These are phyloP conservation scores for Bellardia pandia DNA, from an alignment of 2,888 invertebrate genomes.

Conservation along the genomic window DNA sequence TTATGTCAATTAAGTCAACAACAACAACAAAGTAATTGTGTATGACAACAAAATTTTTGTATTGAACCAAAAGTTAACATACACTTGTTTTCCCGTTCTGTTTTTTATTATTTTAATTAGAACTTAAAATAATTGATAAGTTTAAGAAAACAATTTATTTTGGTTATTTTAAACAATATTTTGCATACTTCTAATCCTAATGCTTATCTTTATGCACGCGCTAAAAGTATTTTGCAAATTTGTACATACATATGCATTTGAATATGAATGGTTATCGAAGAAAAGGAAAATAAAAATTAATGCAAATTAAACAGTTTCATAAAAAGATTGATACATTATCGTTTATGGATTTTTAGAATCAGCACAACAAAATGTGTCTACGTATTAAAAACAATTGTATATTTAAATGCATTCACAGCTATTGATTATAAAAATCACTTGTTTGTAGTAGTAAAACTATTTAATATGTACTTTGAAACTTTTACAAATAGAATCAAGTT, in stretches of 20 bases:
- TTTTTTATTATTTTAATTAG: conserved; percentile 16
- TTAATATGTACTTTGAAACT: background rate
- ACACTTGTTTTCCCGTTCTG: background rate
- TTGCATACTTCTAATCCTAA: background rate
- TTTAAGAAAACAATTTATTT: background rate
- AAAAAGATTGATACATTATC: background rate
- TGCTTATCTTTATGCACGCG: background rate
- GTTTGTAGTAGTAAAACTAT: conserved; percentile 30
- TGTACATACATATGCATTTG: background rate
- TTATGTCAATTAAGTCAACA: conserved; percentile 60
- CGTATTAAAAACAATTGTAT: background rate
- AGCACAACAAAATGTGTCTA: background rate
- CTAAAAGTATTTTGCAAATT: background rate
- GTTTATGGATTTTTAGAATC: conserved; percentile 1
- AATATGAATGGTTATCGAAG: background rate
- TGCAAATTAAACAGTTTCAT: background rate
- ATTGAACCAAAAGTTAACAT: background rate
- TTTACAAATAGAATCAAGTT: background rate
- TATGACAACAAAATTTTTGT: background rate
- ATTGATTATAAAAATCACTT: conserved; percentile 15
- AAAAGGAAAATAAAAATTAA: background rate
- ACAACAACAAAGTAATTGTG: conserved; percentile 15
- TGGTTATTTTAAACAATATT: background rate
- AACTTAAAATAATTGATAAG: background rate
- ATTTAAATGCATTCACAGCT: background rate